Evolutionary conservation across 2,888 invertebrate genomes (phyloP), one percentile per base, ranked within the genome.

Genomic region (Sussaba pulchella): DNA sequence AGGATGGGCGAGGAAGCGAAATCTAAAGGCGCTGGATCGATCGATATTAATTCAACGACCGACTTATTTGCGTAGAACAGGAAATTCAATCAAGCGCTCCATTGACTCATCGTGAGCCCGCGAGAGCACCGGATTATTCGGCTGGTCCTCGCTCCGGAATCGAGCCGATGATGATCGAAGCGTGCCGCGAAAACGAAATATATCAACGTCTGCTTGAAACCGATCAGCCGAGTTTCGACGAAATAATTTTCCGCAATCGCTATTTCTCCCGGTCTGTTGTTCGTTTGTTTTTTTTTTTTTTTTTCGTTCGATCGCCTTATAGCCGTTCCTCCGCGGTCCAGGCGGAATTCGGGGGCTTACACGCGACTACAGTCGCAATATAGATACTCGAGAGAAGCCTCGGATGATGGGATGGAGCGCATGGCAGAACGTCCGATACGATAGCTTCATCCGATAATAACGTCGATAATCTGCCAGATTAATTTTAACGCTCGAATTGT

Each of bases 51-150:
- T 82, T 81, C 82, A 80, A 82, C 82, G 78, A 81, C 76, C 81
- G 81, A 84, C 77, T 84, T 84, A 82, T 82, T 82, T 82, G 80
- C 81, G 69, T 70, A 83, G 79, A 72, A 52, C 67, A 80, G 84
- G 75, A 76, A 83, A 84, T 84, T 84, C 84, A 84, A 84, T 84
- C 84, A 84, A 83, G 72, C 84, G 84, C 81, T 83, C 79, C 81
- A 84, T 84, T 80, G 81, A 82, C 78, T 83, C 81, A 75, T 81
- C 54, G 75, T 39, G 67, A 76, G 67, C 66, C 45, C 64, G 69
- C 39, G 63, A 54, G 41, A 54, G 45, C 52, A 19, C 10, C 17
- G n/a, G 26, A 12, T 24, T 21, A 31, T 24, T 39, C 52, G 21
- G 59, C 19, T 12, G 59, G 36, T 14, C 24, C 36, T 36, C 39